These are phyloP conservation scores for Phainopepla nitens DNA, from an alignment of 2,113 vertebrate species.

Conservation along the genomic window DNA sequence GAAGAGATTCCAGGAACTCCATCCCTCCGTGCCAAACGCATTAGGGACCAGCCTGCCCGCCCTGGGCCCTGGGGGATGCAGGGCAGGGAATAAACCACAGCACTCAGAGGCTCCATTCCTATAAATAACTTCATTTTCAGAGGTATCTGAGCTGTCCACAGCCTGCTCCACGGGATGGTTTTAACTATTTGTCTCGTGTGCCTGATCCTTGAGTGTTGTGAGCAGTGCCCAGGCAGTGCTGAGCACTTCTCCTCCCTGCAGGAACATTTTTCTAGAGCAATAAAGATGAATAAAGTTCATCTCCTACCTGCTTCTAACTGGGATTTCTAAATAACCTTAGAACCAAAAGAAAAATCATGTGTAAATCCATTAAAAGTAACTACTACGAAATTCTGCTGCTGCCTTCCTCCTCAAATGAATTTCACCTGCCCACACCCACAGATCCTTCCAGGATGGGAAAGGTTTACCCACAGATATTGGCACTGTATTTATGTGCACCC, in stretches of 20 bases:
- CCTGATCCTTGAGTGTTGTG: not conserved
- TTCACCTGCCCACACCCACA: not conserved
- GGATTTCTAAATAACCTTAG: not conserved
- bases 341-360: not conserved
- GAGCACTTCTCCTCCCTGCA: not conserved
- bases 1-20: conserved; percentile 12
- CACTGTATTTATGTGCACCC: not conserved
- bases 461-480: not conserved
- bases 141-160: not conserved
- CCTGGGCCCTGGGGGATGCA: not conserved
- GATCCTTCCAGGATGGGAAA: not conserved
- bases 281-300: not conserved
- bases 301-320: not conserved
- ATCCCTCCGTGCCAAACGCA: not conserved
- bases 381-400: accelerated
- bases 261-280: accelerated
- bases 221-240: not conserved
- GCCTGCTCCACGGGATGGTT: not conserved
- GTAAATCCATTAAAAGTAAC: not conserved
- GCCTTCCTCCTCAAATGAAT: not conserved
- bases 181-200: not conserved
- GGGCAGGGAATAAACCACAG: not conserved
- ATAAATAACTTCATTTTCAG: not conserved
- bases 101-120: not conserved
- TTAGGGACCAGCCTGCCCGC: not conserved